Base-by-base conservation (phyloP, 2,797 vertebrate species). In the Paguma larvata region DNA sequence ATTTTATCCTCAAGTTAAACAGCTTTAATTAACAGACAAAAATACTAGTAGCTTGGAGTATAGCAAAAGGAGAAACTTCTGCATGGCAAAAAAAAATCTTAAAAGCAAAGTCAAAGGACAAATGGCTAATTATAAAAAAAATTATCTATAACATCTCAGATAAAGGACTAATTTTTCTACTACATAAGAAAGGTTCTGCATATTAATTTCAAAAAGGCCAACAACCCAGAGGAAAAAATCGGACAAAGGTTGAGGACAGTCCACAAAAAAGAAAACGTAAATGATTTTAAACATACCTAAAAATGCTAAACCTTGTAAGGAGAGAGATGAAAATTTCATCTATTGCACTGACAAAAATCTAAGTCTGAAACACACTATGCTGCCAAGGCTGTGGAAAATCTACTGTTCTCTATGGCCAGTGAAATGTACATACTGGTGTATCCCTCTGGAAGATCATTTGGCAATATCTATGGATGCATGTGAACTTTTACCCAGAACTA, bases 11-110 rank as follows among this genome's bases (percentile, higher is more conserved):
- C 38, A 91, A 80, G 30, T 90, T 97, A 82, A 94, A 83, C 5
- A 96, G 16, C 56, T 75, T 95, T 94, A 97, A 78, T 78, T 88
- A 88, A 62, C 21, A 19, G 18, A 73, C 3, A 82, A 91, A 94
- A 78, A 53, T 59, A 91, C 44, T 65, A 63, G 5, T 68, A 85
- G 93, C 93, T 16, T 38, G 30, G 27, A 91, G 13, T 34, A 87
- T 10, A 68, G 56, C 73, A 59, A 90, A 44, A 83, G 38, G 10
- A 92, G 34, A 94, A 44, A 48, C 5, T 30, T 82, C 15, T 86
- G 32, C 13, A 73, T 63, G 68, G 41, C 27, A 25, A 83, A 83
- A 48, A 67, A 87, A 90, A 68, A 15, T 23, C 32, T 34, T 30
- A 70, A 53, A 92, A 48, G 14, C 38, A 85, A 72, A 95, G 30